phyloP scores from a whole-genome alignment of 2,113 vertebrate genomes.

The Felis catus region DNA sequence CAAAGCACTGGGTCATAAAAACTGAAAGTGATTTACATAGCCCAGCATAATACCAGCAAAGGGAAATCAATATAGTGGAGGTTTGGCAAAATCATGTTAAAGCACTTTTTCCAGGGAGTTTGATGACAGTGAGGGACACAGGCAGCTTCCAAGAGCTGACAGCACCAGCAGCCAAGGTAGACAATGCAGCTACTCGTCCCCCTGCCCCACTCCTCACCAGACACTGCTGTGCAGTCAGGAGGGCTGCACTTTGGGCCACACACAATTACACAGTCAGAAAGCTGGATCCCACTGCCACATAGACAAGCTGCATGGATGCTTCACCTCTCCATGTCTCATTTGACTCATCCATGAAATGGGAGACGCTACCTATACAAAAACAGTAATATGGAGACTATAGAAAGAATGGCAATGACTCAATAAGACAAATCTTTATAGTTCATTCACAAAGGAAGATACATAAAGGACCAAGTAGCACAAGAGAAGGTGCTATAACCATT shows the following conservation, averaged over 20 bases:
- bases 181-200: not conserved
- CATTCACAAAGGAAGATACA: not conserved
- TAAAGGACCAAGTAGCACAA: not conserved
- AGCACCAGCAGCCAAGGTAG: not conserved
- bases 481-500: accelerated
- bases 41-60: not conserved
- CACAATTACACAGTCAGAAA: not conserved
- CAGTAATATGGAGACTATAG: not conserved
- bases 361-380: not conserved
- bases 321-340: not conserved
- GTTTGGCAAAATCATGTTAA: not conserved
- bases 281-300: not conserved
- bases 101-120: not conserved
- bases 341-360: not conserved
- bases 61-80: not conserved
- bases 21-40: not conserved
- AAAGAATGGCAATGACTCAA: not conserved
- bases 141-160: not conserved
- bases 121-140: not conserved
- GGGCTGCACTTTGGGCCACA: accelerated
- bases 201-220: not conserved
- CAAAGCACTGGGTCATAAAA: not conserved
- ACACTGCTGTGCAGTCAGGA: not conserved
- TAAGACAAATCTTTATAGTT: not conserved
- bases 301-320: not conserved